A percentile compares a stretch with the other conserved stretches of the same genome.
phyloP scores from a whole-genome alignment of 2,888 invertebrate genomes.

The Conchocele bisecta region DNA sequence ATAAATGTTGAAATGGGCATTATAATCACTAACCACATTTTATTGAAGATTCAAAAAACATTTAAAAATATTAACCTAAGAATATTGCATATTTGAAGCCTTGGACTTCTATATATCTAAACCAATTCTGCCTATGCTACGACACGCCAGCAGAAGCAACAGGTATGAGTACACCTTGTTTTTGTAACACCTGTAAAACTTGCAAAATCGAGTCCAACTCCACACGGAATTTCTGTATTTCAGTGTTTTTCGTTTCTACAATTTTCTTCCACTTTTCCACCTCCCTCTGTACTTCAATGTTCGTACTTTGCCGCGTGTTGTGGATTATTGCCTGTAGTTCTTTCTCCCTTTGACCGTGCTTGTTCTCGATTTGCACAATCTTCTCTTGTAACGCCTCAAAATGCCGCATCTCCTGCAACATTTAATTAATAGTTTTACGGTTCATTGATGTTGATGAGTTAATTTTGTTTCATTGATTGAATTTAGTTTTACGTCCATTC shows the following conservation, averaged over 20 bases:
- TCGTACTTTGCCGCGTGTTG: constrained; percentile 68
- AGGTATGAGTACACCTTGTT: constrained; percentile 80
- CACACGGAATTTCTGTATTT: constrained; percentile 79
- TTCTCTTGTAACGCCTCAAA: constrained; percentile 79
- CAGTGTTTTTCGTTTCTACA: constrained; percentile 79
- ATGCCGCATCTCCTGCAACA: constrained; percentile 82
- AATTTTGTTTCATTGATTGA: too few species aligned
- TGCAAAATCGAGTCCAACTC: constrained; percentile 81
- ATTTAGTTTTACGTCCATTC: too few species aligned
- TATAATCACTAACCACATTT: too few species aligned
- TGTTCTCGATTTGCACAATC: constrained; percentile 76
- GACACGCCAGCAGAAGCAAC: constrained; percentile 49
- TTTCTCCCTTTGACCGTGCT: constrained; percentile 75
- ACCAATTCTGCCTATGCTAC: constrained; percentile 24
- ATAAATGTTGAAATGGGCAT: too few species aligned
- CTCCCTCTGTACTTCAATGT: constrained; percentile 73
- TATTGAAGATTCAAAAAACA: too few species aligned
- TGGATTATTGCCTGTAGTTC: constrained; percentile 77
- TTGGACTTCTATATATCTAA: too few species aligned
- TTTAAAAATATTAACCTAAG: too few species aligned
- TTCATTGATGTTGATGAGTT: too few species aligned
- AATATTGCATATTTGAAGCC: too few species aligned
- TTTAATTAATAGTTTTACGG: too few species aligned
- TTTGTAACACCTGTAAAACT: constrained; percentile 78
- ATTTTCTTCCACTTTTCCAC: constrained; percentile 76